Base-by-base conservation (phyloP, 1,140 invertebrate species). In the Anastatus disparis region DNA sequence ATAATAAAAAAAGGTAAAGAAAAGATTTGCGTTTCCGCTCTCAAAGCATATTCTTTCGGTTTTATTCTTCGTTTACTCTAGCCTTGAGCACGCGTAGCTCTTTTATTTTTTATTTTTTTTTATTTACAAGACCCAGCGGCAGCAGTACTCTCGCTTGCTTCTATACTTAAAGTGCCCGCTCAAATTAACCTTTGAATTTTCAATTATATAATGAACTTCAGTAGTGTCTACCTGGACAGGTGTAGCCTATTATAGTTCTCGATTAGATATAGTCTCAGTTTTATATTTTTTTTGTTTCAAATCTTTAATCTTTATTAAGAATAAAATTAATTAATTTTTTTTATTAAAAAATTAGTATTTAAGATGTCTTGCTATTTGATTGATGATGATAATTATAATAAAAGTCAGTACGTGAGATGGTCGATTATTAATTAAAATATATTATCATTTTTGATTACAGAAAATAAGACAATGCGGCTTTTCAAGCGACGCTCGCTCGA, bases 401-500 rank as follows among this genome's bases (percentile, higher is more conserved):
- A n/a, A n/a, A n/a, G n/a, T n/a, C n/a, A n/a, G n/a, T n/a, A n/a
- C n/a, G n/a, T n/a, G n/a, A n/a, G n/a, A n/a, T n/a, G n/a, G n/a
- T n/a, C n/a, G n/a, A n/a, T n/a, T n/a, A n/a, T n/a, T n/a, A n/a
- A n/a, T n/a, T n/a, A n/a, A n/a, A n/a, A n/a, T n/a, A n/a, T n/a
- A n/a, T n/a, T n/a, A n/a, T n/a, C n/a, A n/a, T n/a, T n/a, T 42
- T 71, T 70, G 9, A 3, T 80, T 79, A 31, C 74, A 82, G 79
- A 70, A n/a, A 66, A 40, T 29, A 74, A 70, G 74, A 79, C 17
- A 40, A 89, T 89, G 88, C 81, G 87, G 73, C 77, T 88, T 48
- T 89, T 88, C 74, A 88, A 86, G 79, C 79, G 87, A 70, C 79
- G 86, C 12, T 80, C 81, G 44, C 84, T 80, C 42, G 85, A 87